Evolutionary conservation across 2,888 invertebrate genomes (phyloP).

Genomic region (Hypsopygia costalis): DNA sequence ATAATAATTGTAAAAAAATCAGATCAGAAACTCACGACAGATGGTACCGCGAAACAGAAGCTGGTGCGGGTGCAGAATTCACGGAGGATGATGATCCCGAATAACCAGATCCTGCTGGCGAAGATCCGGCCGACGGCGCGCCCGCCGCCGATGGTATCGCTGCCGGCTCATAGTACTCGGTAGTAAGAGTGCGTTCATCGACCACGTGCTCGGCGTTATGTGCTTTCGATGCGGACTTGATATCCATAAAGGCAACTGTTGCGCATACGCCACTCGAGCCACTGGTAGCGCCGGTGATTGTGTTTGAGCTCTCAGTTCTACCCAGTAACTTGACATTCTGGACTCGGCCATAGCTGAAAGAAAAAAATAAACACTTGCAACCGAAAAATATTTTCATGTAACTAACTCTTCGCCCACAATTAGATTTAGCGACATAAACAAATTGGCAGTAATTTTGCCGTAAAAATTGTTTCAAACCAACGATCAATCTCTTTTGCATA

Average conservation of each 20-base stretch:
- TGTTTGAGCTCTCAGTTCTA: conserved; percentile 68
- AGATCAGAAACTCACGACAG: conserved; percentile 60
- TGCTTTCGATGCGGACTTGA: conserved; percentile 96
- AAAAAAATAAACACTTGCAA: conserved; percentile 33
- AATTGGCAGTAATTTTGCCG: no score
- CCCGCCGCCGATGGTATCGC: conserved; percentile 83
- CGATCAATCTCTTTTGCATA: no score
- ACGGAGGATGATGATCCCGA: conserved; percentile 83
- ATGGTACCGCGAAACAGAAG: conserved; percentile 66
- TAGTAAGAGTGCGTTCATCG: conserved; percentile 92
- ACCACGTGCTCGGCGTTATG: conserved; percentile 94
- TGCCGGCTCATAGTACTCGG: conserved; percentile 94
- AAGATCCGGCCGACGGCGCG: conserved; percentile 77
- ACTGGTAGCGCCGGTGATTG: conserved; percentile 74
- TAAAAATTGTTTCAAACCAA: no score
- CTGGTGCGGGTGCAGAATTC: conserved; percentile 69
- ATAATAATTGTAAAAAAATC: conserved; percentile 24
- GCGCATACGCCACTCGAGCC: conserved; percentile 87
- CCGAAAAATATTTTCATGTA: neutral
- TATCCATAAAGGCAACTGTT: conserved; percentile 97
- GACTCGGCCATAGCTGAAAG: conserved; percentile 96
- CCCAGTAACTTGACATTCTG: conserved; percentile 97
- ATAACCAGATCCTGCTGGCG: conserved; percentile 81
- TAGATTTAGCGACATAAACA: no score
- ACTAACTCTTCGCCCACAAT: no score